phyloP scores from a whole-genome alignment of 2,113 vertebrate species.

The Pedetes capensis region DNA sequence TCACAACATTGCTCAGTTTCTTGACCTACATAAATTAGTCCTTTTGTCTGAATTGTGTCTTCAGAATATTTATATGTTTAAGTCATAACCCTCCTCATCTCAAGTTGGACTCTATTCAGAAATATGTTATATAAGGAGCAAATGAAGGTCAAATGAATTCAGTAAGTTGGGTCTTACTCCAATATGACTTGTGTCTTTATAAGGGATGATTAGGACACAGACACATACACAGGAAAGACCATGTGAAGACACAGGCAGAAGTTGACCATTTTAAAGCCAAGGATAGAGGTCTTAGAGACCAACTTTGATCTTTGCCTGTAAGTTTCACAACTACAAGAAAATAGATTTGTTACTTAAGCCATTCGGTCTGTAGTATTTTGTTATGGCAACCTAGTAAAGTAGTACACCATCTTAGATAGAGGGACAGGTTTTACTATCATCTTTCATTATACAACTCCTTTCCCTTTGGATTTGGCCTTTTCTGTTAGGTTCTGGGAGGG shows the following conservation, averaged over 20 bases:
- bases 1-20: not conserved
- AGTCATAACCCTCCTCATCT: not conserved
- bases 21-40: not conserved
- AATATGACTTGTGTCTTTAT: not conserved
- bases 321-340: not conserved
- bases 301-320: not conserved
- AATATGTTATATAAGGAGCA: not conserved
- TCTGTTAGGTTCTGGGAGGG: not conserved
- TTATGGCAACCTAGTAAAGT: not conserved
- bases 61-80: not conserved
- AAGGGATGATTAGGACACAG: not conserved
- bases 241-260: not conserved
- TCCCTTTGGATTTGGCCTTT: not conserved
- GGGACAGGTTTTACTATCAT: not conserved
- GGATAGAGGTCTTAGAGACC: not conserved
- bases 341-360: not conserved
- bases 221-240: not conserved
- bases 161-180: not conserved
- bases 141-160: not conserved
- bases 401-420: rapidly evolving
- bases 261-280: not conserved
- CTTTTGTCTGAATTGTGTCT: not conserved
- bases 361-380: not conserved
- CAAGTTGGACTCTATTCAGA: not conserved
- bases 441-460: not conserved